Evolutionary conservation across 2,113 vertebrate genomes (phyloP), one percentile per base, ranked within the genome.

Genomic region (Calcarius ornatus): DNA sequence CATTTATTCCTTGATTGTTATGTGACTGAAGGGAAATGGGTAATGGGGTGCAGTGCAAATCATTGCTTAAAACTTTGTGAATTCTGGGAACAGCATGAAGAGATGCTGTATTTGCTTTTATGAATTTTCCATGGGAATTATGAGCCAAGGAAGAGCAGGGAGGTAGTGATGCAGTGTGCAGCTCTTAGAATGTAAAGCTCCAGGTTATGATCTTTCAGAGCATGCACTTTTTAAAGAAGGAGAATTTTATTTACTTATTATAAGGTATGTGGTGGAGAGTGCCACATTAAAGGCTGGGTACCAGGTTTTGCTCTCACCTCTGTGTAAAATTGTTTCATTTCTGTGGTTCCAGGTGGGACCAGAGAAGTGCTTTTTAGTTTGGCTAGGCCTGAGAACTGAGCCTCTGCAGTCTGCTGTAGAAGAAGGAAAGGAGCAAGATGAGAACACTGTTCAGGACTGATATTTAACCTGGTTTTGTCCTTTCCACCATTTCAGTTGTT

Each of bases 1-100:
- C 80, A 87, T 97, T 97, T 97, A 73, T 88, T 94, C 63, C 69
- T 95, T 95, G 66, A 60, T 86, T 96, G 42, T 96, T 96, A 77
- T 31, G 45, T 61, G 72, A 94, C 92, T 90, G 81, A 86, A 90
- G 54, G 63, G 75, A 92, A 91, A 73, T 38, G n/a, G 38, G 59
- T 72, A 20, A 33, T 57, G 78, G 57, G 60, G 27, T 83, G 82
- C 86, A 82, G 42, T 56, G 88, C 61, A 91, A 86, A 92, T 84
- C 68, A 40, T 85, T 96, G 68, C 57, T 85, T 94, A 70, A 84
- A 87, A 76, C 53, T 92, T 83, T 51, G 73, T 79, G 88, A 95
- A 88, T 54, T 47, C 45, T 66, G 61, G 53, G 31, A 82, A 90
- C 53, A 78, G 54, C 69, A 30, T 35, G 54, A 73, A 78, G 80